Conservation (phyloP, 2,797 vertebrate genomes). For the Oreochromis mossambicus region DNA sequence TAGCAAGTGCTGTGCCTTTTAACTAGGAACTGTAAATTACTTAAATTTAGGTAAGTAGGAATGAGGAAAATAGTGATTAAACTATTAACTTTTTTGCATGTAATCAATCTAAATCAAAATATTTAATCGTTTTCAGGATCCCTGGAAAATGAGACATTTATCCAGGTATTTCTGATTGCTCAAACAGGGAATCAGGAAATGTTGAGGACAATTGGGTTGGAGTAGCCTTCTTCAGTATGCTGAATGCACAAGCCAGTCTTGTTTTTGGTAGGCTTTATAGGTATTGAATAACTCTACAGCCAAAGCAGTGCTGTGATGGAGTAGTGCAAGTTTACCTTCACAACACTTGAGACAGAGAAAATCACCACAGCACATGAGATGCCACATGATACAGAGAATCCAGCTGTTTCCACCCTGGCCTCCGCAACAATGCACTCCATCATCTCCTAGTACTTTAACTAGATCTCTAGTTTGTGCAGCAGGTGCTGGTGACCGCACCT, state of each 20-base stretch:
- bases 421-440: neutral
- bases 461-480: too few relatives aligned
- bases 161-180: neutral
- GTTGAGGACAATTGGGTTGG: neutral
- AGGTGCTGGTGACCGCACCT: too few relatives aligned
- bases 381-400: neutral
- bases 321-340: neutral
- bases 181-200: neutral
- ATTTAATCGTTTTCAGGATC: neutral
- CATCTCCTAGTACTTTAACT: too few relatives aligned
- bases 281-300: neutral
- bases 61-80: neutral
- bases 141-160: neutral
- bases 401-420: neutral
- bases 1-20: neutral
- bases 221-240: neutral
- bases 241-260: neutral
- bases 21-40: neutral
- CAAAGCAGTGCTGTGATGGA: neutral
- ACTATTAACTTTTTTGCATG: neutral
- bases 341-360: neutral
- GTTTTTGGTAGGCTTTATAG: neutral
- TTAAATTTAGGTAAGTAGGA: neutral
- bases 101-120: neutral
- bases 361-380: neutral